phyloP scores from a whole-genome alignment of 2,797 vertebrate genomes.

The Sphaeramia orbicularis region DNA sequence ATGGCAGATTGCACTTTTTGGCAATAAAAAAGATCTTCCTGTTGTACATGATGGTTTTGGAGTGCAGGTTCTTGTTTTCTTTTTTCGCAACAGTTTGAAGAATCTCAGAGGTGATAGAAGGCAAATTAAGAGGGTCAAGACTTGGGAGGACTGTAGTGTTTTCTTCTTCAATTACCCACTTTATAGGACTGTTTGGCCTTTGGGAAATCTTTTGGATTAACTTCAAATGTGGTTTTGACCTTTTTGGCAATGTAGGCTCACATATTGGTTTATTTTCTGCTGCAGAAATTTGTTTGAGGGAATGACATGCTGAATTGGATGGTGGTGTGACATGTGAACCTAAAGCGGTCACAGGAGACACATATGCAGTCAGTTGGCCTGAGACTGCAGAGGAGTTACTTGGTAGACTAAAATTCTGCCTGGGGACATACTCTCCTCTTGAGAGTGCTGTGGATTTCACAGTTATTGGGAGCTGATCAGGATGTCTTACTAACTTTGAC shows the following conservation, averaged over 20 bases:
- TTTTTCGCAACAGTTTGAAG: conserved; percentile 49
- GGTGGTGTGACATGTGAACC: conserved; percentile 20
- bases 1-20: conserved; percentile 41
- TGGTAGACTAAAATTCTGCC: conserved; percentile 54
- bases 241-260: not conserved
- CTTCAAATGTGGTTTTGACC: conserved; percentile 34
- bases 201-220: conserved; percentile 59
- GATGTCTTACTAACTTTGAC: conserved; percentile 6
- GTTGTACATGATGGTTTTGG: conserved; percentile 66
- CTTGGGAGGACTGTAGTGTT: conserved; percentile 15
- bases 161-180: conserved; percentile 80
- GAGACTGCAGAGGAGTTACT: conserved; percentile 21
- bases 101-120: conserved; percentile 46
- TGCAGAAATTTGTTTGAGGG: conserved; percentile 11
- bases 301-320: not conserved
- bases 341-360: conserved; percentile 69
- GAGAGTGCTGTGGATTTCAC: conserved; percentile 63
- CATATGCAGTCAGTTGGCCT: conserved; percentile 50
- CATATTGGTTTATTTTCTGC: not conserved
- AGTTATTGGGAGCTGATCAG: conserved; percentile 54
- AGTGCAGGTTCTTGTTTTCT: conserved; percentile 20
- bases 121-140: conserved; percentile 33
- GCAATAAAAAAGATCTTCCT: conserved; percentile 79
- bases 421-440: conserved; percentile 67
- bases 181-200: conserved; percentile 69